Evolutionary conservation across 2,113 vertebrate species (phyloP).

Genomic region (Mastomys coucha): DNA sequence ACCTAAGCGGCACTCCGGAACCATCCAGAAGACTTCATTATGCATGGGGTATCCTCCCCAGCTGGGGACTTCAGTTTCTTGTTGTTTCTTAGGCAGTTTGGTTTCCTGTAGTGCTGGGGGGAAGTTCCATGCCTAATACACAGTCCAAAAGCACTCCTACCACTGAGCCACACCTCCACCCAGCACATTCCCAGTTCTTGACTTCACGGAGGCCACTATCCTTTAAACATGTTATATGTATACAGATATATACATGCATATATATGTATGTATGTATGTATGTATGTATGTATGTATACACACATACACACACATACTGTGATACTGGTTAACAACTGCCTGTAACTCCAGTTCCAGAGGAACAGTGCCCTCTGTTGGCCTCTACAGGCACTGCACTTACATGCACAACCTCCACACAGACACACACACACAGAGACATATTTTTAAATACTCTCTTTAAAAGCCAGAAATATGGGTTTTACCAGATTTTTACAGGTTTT

Average conservation of each 20-base stretch:
- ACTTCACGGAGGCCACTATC: background rate
- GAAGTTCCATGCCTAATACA: background rate
- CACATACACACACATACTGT: background rate
- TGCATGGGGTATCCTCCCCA: background rate
- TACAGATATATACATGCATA: background rate
- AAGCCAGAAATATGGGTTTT: background rate
- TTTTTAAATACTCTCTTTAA: background rate
- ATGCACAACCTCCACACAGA: background rate
- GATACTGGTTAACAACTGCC: background rate
- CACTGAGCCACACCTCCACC: background rate
- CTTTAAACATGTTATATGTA: background rate
- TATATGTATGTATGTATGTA: background rate
- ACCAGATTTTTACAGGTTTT: no score
- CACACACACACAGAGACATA: background rate
- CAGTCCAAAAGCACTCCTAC: background rate
- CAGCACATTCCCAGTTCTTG: background rate
- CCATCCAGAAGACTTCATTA: background rate
- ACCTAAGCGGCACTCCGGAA: no score
- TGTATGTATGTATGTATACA: background rate
- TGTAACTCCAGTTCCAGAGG: background rate
- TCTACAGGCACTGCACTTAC: background rate
- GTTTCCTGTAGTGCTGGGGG: background rate
- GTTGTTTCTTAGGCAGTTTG: background rate
- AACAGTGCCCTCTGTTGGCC: background rate
- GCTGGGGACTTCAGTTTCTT: background rate